These are phyloP conservation scores for Trachurus trachurus DNA, from an alignment of 2,797 vertebrate genomes.

Conservation along the genomic window DNA sequence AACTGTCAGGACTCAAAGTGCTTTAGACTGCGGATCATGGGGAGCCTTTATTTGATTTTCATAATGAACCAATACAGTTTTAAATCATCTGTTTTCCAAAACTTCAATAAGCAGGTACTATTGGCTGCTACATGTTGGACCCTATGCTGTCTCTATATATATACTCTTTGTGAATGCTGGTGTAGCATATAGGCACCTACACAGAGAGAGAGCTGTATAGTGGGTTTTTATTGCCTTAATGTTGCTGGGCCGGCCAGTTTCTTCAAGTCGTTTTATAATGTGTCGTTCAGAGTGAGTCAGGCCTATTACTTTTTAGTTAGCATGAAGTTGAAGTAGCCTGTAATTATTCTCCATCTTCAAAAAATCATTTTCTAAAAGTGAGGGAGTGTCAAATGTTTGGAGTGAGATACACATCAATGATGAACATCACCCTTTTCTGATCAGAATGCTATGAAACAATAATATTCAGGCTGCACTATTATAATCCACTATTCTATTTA, in stretches of 20 bases:
- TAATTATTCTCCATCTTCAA: neutral
- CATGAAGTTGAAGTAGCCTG: neutral
- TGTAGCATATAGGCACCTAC: neutral
- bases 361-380: neutral
- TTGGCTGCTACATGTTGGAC: neutral
- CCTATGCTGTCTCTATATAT: neutral
- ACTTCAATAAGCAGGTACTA: neutral
- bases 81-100: neutral
- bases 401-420: neutral
- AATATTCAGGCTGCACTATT: neutral
- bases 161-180: neutral
- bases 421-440: no score
- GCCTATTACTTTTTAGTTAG: neutral
- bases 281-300: neutral
- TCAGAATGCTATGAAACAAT: neutral
- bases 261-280: neutral
- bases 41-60: neutral
- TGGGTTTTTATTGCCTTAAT: neutral
- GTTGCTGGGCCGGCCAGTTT: neutral
- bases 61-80: neutral
- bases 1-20: conserved; percentile 32
- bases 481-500: conserved; percentile 37
- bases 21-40: neutral
- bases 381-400: neutral
- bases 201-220: neutral